Evolutionary conservation across 2,888 invertebrate genomes (phyloP), one percentile per base, ranked within the genome.

Genomic region (Heliconius cydno): DNA sequence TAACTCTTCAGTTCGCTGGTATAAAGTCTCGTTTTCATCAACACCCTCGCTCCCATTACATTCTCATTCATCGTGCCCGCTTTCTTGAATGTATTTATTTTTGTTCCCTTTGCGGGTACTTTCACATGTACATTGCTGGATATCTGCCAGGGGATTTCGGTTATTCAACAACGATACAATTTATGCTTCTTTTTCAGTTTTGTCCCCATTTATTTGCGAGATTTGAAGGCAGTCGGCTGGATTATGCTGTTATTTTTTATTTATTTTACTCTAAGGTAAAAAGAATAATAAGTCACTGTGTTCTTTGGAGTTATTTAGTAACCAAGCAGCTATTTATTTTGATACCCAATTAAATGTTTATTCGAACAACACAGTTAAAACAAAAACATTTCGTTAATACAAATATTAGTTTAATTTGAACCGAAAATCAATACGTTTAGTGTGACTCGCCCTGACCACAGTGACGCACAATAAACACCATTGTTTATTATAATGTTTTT

Each of bases 11-110:
- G 77, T 19, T 30, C 28, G 22, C 28, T n/a, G 7, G 4, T 1
- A 52, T 71, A 76, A 41, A 75, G 82, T 60, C 65, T 76, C 60
- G 70, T 81, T 73, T 79, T 38, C 63, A 73, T 25, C 41, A 76
- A n/a, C 25, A 34, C 75, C 34, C 15, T 52, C 70, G 79, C 9
- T 79, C 86, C 86, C 89, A 87, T 89, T 90, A 90, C 88, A 90
- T 91, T 90, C 87, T 88, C 88, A 87, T 90, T 90, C 88, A 88
- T 85, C 86, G 88, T 89, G 34, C 88, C 88, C 87, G 86, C 84
- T 90, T 88, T 87, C 90, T 90, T 92, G 91, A 94, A 94, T 92
- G 93, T 91, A 90, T 92, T 87, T 94, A 94, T 94, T 94, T 92
- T 91, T 87, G 92, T 88, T 88, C 87, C 86, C 88, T 89, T 89